A percentile compares a stretch with the other conserved stretches of the same genome.
phyloP scores from a whole-genome alignment of 2,797 vertebrate species.

The Muraenolepis orangiensis region DNA sequence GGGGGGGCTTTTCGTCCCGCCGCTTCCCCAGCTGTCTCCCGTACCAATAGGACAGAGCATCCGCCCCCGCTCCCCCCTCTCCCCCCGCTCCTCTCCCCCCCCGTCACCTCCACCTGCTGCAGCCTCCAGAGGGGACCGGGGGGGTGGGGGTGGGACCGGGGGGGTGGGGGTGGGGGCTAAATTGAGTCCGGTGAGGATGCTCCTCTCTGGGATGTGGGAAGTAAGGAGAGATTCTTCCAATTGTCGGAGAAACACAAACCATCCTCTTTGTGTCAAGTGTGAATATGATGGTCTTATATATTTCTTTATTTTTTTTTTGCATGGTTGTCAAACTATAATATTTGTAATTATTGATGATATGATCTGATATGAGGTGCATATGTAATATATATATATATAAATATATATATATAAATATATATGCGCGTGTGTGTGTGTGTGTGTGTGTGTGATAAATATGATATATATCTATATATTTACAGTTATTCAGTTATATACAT shows the following conservation, averaged over 20 bases:
- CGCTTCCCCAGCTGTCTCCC: constrained; percentile 69
- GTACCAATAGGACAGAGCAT: constrained; percentile 60
- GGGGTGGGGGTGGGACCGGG: constrained; percentile 50
- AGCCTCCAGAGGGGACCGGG: constrained; percentile 54
- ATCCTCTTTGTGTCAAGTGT: constrained; percentile 43
- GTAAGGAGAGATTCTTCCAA: constrained; percentile 51
- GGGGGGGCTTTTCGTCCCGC: constrained; percentile 64
- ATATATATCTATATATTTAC: too few relatives aligned
- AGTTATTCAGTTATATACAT: background rate
- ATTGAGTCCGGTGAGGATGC: constrained; percentile 59
- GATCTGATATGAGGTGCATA: too few relatives aligned
- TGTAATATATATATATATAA: background rate
- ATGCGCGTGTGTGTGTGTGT: too few relatives aligned
- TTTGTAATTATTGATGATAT: too few relatives aligned
- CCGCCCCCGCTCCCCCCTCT: too few relatives aligned
- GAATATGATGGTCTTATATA: constrained; percentile 24
- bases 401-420: background rate
- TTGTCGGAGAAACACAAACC: constrained; percentile 43
- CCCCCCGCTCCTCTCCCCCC: too few relatives aligned
- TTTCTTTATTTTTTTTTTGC: background rate
- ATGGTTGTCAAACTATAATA: background rate
- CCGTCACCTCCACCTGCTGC: constrained; percentile 71
- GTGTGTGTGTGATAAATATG: too few relatives aligned
- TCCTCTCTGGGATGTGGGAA: constrained; percentile 31
- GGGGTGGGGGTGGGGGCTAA: constrained; percentile 54